Conservation (phyloP, 2,888 invertebrate species). For the Cremastinae sp. region DNA sequence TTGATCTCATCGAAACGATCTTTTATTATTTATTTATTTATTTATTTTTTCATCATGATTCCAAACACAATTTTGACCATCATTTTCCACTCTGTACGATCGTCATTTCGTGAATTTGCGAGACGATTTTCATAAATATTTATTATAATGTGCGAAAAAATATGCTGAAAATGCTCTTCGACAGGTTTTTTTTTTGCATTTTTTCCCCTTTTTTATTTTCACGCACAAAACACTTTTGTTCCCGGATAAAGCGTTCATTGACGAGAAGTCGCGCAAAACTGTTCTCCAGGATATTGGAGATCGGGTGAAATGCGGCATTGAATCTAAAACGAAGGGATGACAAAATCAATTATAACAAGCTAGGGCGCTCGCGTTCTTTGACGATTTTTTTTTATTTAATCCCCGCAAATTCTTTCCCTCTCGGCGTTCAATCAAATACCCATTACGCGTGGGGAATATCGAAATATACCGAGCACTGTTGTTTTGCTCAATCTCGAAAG, state of each 20-base stretch:
- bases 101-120: too few species aligned
- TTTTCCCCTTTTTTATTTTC: not conserved
- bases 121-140: too few species aligned
- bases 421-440: slow-evolving; percentile 37
- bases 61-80: too few species aligned
- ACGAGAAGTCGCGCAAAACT: slow-evolving; percentile 19
- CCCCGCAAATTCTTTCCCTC: not conserved
- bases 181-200: slow-evolving; percentile 29
- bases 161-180: not conserved
- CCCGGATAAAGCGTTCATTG: not conserved
- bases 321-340: slow-evolving; percentile 37
- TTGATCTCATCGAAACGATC: too few species aligned
- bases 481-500: too few species aligned
- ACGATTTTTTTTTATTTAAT: not conserved
- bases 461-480: too few species aligned
- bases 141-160: not conserved
- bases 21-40: too few species aligned
- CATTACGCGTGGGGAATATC: slow-evolving; percentile 37
- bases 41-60: too few species aligned
- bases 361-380: not conserved
- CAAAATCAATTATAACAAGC: slow-evolving; percentile 53
- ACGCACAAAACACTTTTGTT: slow-evolving; percentile 4
- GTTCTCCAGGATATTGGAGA: slow-evolving; percentile 14
- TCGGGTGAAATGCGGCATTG: slow-evolving; percentile 7
- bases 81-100: too few species aligned